phyloP scores from a whole-genome alignment of 2,888 invertebrate genomes.

The Drosophila pseudotakahashii region DNA sequence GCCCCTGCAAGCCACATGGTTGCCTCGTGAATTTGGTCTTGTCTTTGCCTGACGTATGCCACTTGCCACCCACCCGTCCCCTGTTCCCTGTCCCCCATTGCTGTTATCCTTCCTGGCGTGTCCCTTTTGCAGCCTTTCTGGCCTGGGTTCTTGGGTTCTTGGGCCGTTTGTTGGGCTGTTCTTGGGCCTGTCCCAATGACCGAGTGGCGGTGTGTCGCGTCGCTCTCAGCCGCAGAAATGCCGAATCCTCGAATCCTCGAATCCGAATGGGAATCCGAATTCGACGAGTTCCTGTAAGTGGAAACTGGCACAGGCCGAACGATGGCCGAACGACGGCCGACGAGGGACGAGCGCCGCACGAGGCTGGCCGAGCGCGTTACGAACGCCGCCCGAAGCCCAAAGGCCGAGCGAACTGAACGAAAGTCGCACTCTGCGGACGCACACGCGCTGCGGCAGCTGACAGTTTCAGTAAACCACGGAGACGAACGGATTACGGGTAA shows the following conservation, averaged over 20 bases:
- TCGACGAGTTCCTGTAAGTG: constrained; percentile 7
- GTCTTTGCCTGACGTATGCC: constrained; percentile 3
- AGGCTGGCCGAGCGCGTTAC: constrained; percentile 20
- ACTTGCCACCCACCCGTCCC: not conserved
- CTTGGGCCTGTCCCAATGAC: constrained; percentile 81
- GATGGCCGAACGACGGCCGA: constrained; percentile 6
- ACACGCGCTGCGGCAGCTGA: constrained; percentile 81
- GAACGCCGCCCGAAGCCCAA: constrained; percentile 2
- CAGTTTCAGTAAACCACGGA: constrained; percentile 85
- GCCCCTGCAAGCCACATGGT: too few species aligned
- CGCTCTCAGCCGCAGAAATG: constrained; percentile 16
- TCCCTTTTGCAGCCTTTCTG: constrained; percentile 33
- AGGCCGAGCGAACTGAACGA: constrained; percentile 76
- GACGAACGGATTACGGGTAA: constrained; percentile 85
- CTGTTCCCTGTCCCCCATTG: not conserved
- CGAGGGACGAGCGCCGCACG: constrained; percentile 15
- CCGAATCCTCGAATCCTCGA: not conserved
- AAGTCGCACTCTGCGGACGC: constrained; percentile 78
- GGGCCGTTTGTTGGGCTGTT: constrained; percentile 11
- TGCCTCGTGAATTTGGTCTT: too few species aligned
- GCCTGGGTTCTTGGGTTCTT: constrained; percentile 3
- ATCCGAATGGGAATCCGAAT: constrained; percentile 3
- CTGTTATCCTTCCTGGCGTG: constrained; percentile 20
- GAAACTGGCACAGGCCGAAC: constrained; percentile 59
- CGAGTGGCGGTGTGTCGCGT: constrained; percentile 57